phyloP scores from a whole-genome alignment of 2,797 vertebrate species.

The Schizopygopsis malacanthus region DNA sequence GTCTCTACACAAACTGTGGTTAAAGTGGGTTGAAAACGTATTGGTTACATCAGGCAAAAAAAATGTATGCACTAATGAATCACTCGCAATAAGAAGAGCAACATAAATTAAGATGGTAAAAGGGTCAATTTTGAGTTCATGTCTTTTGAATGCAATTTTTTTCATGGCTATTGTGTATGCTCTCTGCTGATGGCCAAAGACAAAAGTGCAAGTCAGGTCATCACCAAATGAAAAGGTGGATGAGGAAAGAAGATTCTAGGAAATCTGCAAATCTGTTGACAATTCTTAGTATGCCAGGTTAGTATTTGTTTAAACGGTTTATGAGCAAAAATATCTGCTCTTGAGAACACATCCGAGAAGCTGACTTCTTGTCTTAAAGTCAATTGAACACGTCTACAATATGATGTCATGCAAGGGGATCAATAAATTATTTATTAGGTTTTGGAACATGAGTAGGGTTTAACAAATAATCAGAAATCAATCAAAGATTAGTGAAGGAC shows the following conservation, averaged over 20 bases:
- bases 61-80: not conserved
- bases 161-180: not conserved
- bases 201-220: not conserved
- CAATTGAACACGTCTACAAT: constrained; percentile 7
- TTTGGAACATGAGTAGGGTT: constrained; percentile 29
- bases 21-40: not conserved
- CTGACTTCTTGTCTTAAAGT: constrained; percentile 27
- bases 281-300: not conserved
- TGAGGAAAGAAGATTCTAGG: not conserved
- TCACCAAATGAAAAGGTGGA: not conserved
- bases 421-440: constrained; percentile 42
- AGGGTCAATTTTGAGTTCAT: not conserved
- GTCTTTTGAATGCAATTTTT: not conserved
- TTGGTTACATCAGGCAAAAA: not conserved
- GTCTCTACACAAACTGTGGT: not conserved
- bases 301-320: constrained; percentile 51
- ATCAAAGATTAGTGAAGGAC: constrained; percentile 16
- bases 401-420: not conserved
- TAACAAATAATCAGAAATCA: constrained; percentile 51
- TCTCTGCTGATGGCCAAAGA: not conserved
- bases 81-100: not conserved
- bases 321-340: constrained; percentile 23
- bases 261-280: not conserved
- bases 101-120: not conserved
- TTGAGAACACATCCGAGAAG: constrained; percentile 27